phyloP scores from a whole-genome alignment of 2,797 vertebrate species.

The Phrynocephalus guinanensis region DNA sequence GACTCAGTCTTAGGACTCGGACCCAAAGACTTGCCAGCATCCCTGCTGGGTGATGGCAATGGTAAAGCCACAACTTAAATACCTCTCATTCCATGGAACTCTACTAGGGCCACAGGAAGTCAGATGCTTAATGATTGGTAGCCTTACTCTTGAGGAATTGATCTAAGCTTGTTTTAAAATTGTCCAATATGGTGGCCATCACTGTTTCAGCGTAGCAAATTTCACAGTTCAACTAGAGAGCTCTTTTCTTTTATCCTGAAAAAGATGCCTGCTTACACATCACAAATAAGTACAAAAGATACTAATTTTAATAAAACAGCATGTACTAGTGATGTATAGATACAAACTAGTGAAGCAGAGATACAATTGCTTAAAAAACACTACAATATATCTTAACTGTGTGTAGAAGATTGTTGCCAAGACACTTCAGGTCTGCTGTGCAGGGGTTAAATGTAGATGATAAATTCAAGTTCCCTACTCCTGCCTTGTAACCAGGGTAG shows the following conservation, averaged over 20 bases:
- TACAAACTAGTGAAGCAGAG: too few species aligned
- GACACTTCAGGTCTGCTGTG: too few species aligned
- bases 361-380: too few species aligned
- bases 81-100: too few species aligned
- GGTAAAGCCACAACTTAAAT: background rate
- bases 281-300: background rate
- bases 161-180: background rate
- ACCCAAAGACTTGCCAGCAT: too few species aligned
- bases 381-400: too few species aligned
- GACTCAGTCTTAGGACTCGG: too few species aligned
- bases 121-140: background rate
- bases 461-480: too few species aligned
- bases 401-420: too few species aligned
- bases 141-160: background rate
- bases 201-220: background rate
- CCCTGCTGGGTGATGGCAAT: background rate
- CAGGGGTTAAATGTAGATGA: too few species aligned
- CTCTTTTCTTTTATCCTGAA: background rate
- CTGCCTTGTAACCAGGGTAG: too few species aligned
- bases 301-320: background rate
- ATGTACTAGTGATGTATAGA: background rate
- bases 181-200: background rate
- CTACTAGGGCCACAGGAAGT: too few species aligned
- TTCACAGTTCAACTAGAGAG: background rate
- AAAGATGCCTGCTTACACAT: background rate